A percentile compares a stretch with the other conserved stretches of the same genome.
These are phyloP conservation scores for Pyrocephalus nanus DNA, from an alignment of 2,797 vertebrate species.

Conservation along the genomic window DNA sequence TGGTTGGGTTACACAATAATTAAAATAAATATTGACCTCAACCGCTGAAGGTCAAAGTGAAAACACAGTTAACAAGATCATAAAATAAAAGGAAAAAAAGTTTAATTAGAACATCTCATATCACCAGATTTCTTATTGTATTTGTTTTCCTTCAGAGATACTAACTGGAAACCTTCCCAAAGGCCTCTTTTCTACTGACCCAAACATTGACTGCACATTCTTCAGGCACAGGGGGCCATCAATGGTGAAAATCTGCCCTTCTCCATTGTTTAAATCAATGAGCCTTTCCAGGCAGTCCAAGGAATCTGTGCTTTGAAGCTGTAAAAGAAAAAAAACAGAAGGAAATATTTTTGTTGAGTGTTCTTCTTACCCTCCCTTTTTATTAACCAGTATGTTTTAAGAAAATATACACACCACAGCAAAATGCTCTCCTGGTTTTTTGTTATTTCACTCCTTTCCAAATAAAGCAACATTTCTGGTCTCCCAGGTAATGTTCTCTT, in stretches of 20 bases:
- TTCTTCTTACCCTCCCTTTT: neutral
- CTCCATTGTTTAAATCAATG: conserved; percentile 90
- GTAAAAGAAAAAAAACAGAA: neutral
- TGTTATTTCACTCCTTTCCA: neutral
- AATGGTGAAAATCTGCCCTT: conserved; percentile 95
- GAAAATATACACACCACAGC: neutral
- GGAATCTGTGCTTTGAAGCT: conserved; percentile 92
- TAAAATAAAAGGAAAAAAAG: neutral
- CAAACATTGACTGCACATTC: conserved; percentile 97
- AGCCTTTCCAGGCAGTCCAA: conserved; percentile 93
- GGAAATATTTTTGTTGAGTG: neutral
- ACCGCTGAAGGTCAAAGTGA: neutral
- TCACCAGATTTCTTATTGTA: neutral
- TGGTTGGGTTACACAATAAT: neutral
- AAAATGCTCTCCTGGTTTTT: neutral
- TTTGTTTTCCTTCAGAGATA: neutral
- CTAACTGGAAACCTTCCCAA: neutral
- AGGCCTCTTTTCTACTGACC: conserved; percentile 76
- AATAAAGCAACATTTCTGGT: neutral
- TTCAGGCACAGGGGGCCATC: conserved; percentile 96
- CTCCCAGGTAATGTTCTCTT: neutral
- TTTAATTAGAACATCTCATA: neutral
- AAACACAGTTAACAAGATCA: neutral
- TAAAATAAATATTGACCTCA: neutral
- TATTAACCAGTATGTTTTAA: neutral